Evolutionary conservation across 30 jellyfish, hydroid and myxozoan genomes (phyloP).

Genomic region (Pelagia noctiluca): DNA sequence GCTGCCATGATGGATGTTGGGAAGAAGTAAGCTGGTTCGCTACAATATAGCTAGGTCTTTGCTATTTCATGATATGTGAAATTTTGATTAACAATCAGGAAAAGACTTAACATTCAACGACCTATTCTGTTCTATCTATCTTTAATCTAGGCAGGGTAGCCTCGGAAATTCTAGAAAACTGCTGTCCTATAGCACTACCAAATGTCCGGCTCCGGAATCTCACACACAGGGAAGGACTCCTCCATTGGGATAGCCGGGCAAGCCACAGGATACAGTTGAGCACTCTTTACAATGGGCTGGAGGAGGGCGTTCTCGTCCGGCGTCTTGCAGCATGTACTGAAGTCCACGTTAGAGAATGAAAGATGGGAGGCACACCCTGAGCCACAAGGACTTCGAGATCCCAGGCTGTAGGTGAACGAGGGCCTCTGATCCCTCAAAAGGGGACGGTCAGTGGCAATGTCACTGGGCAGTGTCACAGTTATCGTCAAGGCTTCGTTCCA

Average conservation of each 20-base stretch:
- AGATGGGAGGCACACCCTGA: slow-evolving; percentile 49
- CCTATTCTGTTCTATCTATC: no score
- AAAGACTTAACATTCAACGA: no score
- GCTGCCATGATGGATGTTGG: no score
- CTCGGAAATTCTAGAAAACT: no score
- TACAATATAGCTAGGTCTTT: no score
- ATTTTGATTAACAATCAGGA: no score
- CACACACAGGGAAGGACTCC: slow-evolving; percentile 57
- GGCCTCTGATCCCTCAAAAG: neutral
- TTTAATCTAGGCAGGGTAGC: no score
- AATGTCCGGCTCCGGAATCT: slow-evolving; percentile 68
- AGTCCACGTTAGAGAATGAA: slow-evolving; percentile 54
- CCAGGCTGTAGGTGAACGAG: neutral
- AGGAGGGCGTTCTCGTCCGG: slow-evolving; percentile 44
- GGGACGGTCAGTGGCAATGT: neutral
- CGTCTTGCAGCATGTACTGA: slow-evolving; percentile 42
- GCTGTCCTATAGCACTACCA: no score
- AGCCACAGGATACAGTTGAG: slow-evolving; percentile 55
- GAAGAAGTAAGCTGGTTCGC: no score
- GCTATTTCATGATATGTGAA: no score
- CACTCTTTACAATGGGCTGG: slow-evolving; percentile 12
- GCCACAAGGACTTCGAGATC: neutral
- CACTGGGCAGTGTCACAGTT: slow-evolving; percentile 15
- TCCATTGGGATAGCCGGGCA: slow-evolving; percentile 62
- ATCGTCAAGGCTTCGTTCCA: neutral